Base-by-base conservation (phyloP, 2,888 invertebrate species). In the Amitus sp. region DNA sequence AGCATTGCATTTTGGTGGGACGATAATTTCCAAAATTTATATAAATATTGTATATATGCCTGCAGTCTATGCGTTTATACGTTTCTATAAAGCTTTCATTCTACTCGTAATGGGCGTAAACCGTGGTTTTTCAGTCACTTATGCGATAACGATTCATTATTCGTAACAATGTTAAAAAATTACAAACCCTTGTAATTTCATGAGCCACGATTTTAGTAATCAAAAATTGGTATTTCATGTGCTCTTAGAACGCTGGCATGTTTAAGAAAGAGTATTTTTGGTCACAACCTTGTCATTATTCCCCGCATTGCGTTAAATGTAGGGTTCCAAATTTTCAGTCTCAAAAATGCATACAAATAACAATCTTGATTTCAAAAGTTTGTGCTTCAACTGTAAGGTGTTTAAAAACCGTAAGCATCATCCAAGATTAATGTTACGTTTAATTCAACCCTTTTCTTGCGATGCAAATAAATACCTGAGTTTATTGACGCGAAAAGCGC, bases 271-370 rank as follows among this genome's bases (percentile, higher is more conserved):
- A 57, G 49, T 60, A 59, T 60, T 60, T 54, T 15, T 54, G 49
- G 53, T 60, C 64, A 64, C 64, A 60, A 64, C 60, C 64, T 47
- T 64, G 48, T 46, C 23, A 49, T 49, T 30, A 46, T 42, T 43
- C 42, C 17, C 43, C 42, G 6, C 37, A 39, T 45, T 47, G 39
- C 27, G 28, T 20, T 43, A 15, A 12, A 15, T 40, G 12, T 7
- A 15, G 39, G 15, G 39, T 13, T n/a, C 19, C 40, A 2, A 39
- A 13, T 9, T 15, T 9, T 40, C 12, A n/a, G 18, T 2, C 10
- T 40, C 19, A 18, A 18, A n/a, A 40, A 40, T 40, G 40, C 18
- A 40, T 40, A 40, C 19, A 18, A 40, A 18, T 40, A 6, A 4
- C 6, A 40, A 18, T 40, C 18, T n/a, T 40, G 15, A 37, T n/a